Base-by-base conservation (phyloP, 2,113 vertebrate genomes). In the Archilochus colubris region DNA sequence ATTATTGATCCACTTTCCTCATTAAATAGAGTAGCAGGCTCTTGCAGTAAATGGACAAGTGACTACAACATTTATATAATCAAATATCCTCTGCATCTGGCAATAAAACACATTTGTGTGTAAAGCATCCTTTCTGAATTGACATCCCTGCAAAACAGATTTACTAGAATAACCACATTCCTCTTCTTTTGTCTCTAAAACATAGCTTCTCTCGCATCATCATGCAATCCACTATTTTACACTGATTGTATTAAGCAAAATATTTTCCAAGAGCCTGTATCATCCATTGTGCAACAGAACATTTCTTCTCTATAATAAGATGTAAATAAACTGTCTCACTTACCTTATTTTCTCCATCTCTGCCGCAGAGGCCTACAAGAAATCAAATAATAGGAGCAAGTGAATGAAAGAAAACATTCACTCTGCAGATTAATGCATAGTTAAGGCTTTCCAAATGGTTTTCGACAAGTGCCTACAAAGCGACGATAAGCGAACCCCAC, bases 311-410 rank as follows among this genome's bases (percentile, higher is more conserved):
- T 66, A 28, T 76, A 91, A 93, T 31, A 66, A 95, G 91, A 96
- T 94, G 93, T 87, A 94, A 96, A 95, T 96, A 94, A 96, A 97
- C 63, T 95, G 93, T 95, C 62, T 78, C 91, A 96, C 98, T 98
- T 98, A 99, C 98, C 98, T 99, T 96, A 98, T 98, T 98, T 98
- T 98, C 94, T 98, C 98, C 98, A 98, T 98, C 93, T 98, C 98
- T 97, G 97, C 97, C 57, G 98, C 98, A 96, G 98, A 98, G 97
- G 98, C 98, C 98, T 99, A 97, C 89, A 97, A 97, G 96, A 97
- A 96, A 97, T 94, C 95, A 98, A 97, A 98, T 92, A 96, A 97
- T 80, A 97, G 97, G 96, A 97, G 97, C 97, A 98, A 97, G 97
- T 94, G 95, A 97, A 96, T 96, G 95, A 96, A 96, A 46, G 95